Evolutionary conservation across 1,140 invertebrate species (phyloP).

Genomic region (Drosophila kikkawai): DNA sequence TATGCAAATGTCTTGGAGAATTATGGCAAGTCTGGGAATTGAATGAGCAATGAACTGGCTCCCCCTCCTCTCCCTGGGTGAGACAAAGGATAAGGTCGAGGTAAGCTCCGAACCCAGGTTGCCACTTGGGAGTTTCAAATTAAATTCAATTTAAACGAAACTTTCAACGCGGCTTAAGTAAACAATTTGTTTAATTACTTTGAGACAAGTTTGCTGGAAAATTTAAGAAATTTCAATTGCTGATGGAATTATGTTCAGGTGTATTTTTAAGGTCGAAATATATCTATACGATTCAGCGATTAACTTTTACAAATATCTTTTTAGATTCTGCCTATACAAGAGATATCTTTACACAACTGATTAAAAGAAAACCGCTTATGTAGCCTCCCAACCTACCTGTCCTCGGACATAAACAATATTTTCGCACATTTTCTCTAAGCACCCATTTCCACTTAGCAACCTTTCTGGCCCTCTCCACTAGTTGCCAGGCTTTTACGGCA

Average conservation of each 20-base stretch:
- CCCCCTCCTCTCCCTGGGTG: background rate
- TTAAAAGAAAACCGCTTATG: conserved; percentile 6
- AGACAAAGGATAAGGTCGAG: conserved; percentile 12
- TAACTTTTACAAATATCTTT: background rate
- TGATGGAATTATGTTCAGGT: background rate
- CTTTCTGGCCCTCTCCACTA: conserved; percentile 44
- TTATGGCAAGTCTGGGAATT: conserved; percentile 35
- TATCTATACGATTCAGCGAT: background rate
- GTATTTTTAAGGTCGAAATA: background rate
- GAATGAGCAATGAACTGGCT: conserved; percentile 12
- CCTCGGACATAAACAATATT: conserved; percentile 56
- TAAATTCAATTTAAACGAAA: conserved; percentile 11
- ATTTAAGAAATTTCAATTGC: background rate
- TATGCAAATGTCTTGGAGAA: conserved; percentile 38
- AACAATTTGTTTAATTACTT: conserved; percentile 5
- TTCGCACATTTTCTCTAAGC: conserved; percentile 53
- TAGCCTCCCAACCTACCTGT: background rate
- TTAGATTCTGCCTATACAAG: too few species aligned
- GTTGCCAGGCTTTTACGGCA: conserved; percentile 42
- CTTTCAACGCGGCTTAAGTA: background rate
- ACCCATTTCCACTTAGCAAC: conserved; percentile 73
- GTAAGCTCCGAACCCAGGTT: background rate
- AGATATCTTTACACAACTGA: background rate
- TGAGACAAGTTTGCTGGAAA: too few species aligned
- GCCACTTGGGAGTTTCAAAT: background rate